Evolutionary conservation across 2,113 vertebrate species (phyloP).

Genomic region (Haemorhous mexicanus): DNA sequence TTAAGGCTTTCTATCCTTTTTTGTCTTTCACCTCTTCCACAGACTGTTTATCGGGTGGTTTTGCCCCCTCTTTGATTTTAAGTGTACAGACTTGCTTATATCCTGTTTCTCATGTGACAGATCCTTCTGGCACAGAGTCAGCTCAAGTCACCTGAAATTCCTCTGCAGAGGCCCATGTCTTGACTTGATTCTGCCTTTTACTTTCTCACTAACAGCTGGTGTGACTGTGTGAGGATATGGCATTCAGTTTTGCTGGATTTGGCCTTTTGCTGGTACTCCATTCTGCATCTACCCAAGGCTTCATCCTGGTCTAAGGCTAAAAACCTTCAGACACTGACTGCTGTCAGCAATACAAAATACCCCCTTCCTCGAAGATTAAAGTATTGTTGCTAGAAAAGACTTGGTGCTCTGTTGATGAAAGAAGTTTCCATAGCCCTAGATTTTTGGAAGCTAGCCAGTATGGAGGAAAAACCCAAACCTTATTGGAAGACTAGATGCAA

Average conservation of each 20-base stretch:
- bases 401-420: neutral
- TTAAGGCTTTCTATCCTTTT: neutral
- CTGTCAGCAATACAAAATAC: neutral
- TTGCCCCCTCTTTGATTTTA: neutral
- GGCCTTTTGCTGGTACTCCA: neutral
- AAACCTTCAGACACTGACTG: neutral
- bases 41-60: neutral
- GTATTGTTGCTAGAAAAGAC: neutral
- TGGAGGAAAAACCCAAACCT: neutral
- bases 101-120: neutral
- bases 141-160: neutral
- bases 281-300: neutral
- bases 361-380: neutral
- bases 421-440: neutral
- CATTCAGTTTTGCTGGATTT: neutral
- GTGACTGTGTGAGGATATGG: neutral
- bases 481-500: neutral
- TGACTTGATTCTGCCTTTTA: neutral
- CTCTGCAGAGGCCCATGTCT: neutral
- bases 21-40: neutral
- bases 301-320: neutral
- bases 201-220: neutral
- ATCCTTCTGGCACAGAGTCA: neutral
- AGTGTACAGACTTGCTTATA: neutral
- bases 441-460: neutral